These are phyloP conservation scores for roundworm (Caenorhabditis elegans) DNA, from an alignment of 1,140 invertebrate species.

Conservation along the genomic window DNA sequence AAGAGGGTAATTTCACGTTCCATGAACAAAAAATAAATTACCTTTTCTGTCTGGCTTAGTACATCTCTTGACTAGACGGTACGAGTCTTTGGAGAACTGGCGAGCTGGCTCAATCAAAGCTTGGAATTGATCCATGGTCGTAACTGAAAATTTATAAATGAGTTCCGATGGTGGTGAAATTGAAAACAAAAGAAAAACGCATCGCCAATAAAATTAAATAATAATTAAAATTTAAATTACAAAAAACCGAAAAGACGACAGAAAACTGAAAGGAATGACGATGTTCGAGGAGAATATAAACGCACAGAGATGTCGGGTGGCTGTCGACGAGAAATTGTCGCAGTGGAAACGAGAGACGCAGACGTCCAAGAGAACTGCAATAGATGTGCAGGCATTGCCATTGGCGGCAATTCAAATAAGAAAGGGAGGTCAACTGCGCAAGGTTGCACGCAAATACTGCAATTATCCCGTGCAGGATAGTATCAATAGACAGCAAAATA, in stretches of 20 bases:
- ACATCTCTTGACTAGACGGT: constrained; percentile 92
- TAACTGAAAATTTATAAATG: background rate
- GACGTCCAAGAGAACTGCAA: constrained; percentile 6
- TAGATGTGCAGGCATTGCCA: background rate
- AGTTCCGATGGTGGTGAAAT: background rate
- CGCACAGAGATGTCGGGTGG: background rate
- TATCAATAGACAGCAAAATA: no score
- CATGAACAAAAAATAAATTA: constrained; percentile 66
- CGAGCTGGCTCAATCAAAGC: constrained; percentile 89
- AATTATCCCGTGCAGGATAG: no score
- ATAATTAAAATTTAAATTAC: background rate
- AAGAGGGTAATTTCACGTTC: background rate
- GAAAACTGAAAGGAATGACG: background rate
- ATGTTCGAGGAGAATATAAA: background rate
- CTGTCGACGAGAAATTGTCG: constrained; percentile 12
- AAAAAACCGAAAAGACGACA: background rate
- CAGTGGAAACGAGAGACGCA: background rate
- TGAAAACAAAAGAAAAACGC: background rate
- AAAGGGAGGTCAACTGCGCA: no score
- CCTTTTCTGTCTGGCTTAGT: constrained; percentile 99
- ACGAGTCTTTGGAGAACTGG: constrained; percentile 94
- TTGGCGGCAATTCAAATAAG: background rate
- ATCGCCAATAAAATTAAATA: background rate
- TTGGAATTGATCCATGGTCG: constrained; percentile 90
- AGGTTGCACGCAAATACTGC: no score